Base-by-base conservation (phyloP, 2,797 vertebrate species). In the Sebastiscus tertius region DNA sequence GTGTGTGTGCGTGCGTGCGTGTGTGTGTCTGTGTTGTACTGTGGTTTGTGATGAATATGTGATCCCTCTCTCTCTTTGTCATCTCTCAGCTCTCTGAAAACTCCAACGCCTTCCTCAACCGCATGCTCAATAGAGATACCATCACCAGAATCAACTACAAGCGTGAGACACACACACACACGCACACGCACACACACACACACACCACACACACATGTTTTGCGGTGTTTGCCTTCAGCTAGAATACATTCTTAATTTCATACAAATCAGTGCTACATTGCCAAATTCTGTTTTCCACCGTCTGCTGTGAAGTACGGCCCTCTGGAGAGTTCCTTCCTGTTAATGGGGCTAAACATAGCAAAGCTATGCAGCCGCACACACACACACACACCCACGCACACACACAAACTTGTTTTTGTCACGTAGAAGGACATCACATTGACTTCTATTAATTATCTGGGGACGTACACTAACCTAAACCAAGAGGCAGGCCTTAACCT, bases 131-230 rank as follows among this genome's bases (percentile, higher is more conserved):
- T 94, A 97, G 98, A 97, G 98, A 99, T 94, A 99, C 97, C 90
- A 98, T 99, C 92, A 99, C 97, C 6, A 97, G 98, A 97, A 99
- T 99, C 96, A 99, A 97, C 2, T 99, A 99, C 93, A 99, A 99
- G 95, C 97, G 98, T 99, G 97, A 98, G 97, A 52, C n/a, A 10
- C 67, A 8, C 64, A 56, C 22, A 9, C 2, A 29, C 8, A 5
- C 14, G 12, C 49, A 9, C 18, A 52, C 46, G 8, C 13, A 14
- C 42, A 46, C 33, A 34, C 29, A 5, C 29, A 31, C 36, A 14
- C 39, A 39, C 36, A 39, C 36, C 6, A 18, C 46, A 52, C 42
- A 46, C 20, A 20, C 20, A n/a, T 16, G 14, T 42, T 77, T 60
- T 75, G 9, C 2, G 1, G 29, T 27, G 24, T 29, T 56, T 59